These are phyloP conservation scores for Euzetes globulus DNA, from an alignment of 2,888 invertebrate species.

Conservation along the genomic window DNA sequence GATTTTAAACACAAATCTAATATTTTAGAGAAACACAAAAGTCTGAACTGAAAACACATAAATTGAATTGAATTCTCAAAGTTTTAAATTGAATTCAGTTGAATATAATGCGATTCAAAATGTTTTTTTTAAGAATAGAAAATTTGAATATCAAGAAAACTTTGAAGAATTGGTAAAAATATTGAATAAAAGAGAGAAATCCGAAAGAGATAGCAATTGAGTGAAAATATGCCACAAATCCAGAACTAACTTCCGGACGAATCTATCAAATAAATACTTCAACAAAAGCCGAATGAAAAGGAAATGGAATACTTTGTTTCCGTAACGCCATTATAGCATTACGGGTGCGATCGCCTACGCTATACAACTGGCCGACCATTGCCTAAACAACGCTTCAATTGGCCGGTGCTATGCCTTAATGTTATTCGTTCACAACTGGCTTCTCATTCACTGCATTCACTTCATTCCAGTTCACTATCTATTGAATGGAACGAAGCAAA, in stretches of 20 bases:
- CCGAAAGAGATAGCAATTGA: not conserved
- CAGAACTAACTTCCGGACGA: slow-evolving; percentile 7
- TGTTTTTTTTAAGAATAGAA: not conserved
- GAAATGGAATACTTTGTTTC: slow-evolving; percentile 21
- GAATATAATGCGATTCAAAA: not conserved
- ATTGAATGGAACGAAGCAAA: not conserved
- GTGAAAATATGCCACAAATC: slow-evolving; percentile 29
- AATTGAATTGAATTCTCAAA: not conserved
- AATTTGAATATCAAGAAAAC: not conserved
- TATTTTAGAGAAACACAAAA: not conserved
- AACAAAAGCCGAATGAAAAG: not conserved
- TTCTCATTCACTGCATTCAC: not conserved
- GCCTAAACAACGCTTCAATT: not conserved
- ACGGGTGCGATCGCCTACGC: not conserved
- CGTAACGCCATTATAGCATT: not conserved
- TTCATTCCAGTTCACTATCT: not conserved
- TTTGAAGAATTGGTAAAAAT: not conserved
- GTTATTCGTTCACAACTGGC: not conserved
- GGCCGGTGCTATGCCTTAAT: slow-evolving; percentile 46
- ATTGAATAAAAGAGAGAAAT: not conserved
- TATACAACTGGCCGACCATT: not conserved
- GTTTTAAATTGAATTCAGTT: not conserved
- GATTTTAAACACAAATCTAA: not conserved
- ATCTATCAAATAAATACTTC: slow-evolving; percentile 25
- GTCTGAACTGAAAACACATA: not conserved